Base-by-base conservation (phyloP, 1,140 invertebrate genomes). In the Drosophila pandora region DNA sequence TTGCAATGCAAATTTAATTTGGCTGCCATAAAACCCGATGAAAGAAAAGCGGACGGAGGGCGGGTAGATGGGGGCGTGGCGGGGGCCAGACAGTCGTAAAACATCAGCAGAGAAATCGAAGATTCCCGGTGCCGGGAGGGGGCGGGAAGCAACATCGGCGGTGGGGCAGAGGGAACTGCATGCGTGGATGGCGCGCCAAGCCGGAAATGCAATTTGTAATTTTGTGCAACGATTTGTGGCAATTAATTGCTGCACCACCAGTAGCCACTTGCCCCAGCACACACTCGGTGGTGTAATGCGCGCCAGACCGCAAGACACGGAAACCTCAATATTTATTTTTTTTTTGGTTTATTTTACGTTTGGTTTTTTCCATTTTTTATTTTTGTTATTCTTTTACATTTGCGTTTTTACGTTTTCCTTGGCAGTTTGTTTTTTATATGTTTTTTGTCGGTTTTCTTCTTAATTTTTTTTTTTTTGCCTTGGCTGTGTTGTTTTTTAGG, bases 151-250 rank as follows among this genome's bases (percentile, higher is more conserved):
- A 49, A 37, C 53, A 2, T n/a, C n/a, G n/a, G 25, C 28, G 6
- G 48, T 8, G 30, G 2, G 12, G 49, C 12, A 43, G 6, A 52
- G 37, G 41, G 25, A 62, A 52, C 47, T 76, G 65, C 64, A 74
- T 70, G 80, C 81, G 61, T 81, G 54, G 73, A 61, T 70, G 82
- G 60, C 30, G 8, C 61, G 74, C 64, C 78, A 87, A 87, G 48
- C 82, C 82, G 82, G 82, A 85, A 87, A 88, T 88, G 83, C 82
- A 85, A 85, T 87, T 85, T 85, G 82, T 75, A 79, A 76, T 79
- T 82, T 70, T 88, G 59, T 85, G 70, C 83, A 71, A 67, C 78
- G 76, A 85, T 87, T 87, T 85, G 83, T 82, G 57, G 82, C 82
- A 85, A 85, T 88, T 85, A 85, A 88, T 87, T 85, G 78, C 78